Base-by-base conservation (phyloP, 2,797 vertebrate species). In the Myiothlypis chrysogaster region DNA sequence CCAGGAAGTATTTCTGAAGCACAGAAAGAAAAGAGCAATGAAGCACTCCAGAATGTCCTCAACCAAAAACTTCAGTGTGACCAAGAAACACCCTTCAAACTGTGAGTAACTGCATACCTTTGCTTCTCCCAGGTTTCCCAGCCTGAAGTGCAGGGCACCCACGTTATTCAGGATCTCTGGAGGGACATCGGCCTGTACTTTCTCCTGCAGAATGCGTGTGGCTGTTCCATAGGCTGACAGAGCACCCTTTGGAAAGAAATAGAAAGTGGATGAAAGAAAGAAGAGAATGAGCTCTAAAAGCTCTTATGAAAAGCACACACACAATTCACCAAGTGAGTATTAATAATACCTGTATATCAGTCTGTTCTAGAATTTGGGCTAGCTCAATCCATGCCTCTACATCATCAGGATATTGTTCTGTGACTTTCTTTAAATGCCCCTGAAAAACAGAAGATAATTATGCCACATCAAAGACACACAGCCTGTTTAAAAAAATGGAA, bases 81-180 rank as follows among this genome's bases (percentile, higher is more conserved):
- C 32, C 32, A 75, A 71, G 35, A 53, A 83, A 71, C 28, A 82
- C n/a, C 52, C 1, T 14, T 59, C 30, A 71, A 64, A 65, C 39
- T 83, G 14, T 6, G 19, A 78, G 9, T 22, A n/a, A 59, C 52
- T 80, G 65, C 83, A 49, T 93, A 99, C 99, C 98, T 99, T 99
- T 5, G 99, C 99, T 95, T 99, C 99, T 43, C 99, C 99, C 12
- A 99, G 98, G 97, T 99, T 99, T 81, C 99, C 99, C 92, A 99
- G 98, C 95, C 99, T 98, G 97, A 99, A 99, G 94, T 99, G 99
- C 83, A 99, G 98, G 70, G 99, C 99, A 25, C 99, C 99, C 85
- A 99, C 98, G n/a, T 99, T 99, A 97, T 99, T 99, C 80, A 99
- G 98, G 94, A 99, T 99, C 97, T 99, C 99, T 14, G 99, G 99